phyloP scores from a whole-genome alignment of 1,140 invertebrate genomes.

The Globodera rostochiensis region DNA sequence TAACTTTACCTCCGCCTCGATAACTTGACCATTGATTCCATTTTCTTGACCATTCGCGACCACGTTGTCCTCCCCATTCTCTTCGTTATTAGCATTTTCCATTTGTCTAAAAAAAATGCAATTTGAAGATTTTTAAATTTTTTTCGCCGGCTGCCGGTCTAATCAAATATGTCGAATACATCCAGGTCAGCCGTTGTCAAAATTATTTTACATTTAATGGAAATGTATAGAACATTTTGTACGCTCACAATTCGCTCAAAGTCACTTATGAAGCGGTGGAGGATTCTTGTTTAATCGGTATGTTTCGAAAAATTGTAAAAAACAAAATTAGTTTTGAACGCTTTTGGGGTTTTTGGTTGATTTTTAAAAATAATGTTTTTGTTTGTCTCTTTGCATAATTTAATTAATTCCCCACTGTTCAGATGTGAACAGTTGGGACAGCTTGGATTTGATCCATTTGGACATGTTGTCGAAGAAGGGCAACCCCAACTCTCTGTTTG shows the following conservation, averaged over 20 bases:
- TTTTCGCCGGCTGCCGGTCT: slow-evolving; percentile 80
- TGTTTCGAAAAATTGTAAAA: slow-evolving; percentile 32
- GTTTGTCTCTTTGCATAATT: not conserved
- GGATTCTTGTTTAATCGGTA: slow-evolving; percentile 83
- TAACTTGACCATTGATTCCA: too few species aligned
- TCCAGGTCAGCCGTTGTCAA: slow-evolving; percentile 67
- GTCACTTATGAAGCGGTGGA: slow-evolving; percentile 80
- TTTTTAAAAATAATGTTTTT: slow-evolving; percentile 22
- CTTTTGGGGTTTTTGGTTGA: too few species aligned
- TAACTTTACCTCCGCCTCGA: too few species aligned
- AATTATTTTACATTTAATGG: not conserved
- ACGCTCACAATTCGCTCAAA: slow-evolving; percentile 77
- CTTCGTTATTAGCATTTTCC: too few species aligned
- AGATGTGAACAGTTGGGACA: slow-evolving; percentile 67
- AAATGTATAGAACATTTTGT: slow-evolving; percentile 72
- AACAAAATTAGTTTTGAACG: too few species aligned
- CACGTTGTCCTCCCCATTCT: too few species aligned
- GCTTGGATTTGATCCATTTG: slow-evolving; percentile 68
- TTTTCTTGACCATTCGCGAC: too few species aligned
- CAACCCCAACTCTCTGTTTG: slow-evolving; percentile 71
- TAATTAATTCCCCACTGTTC: slow-evolving; percentile 51
- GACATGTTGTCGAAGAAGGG: slow-evolving; percentile 46
- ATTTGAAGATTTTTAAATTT: too few species aligned
- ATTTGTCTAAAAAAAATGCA: too few species aligned
- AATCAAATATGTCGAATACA: slow-evolving; percentile 77